Conservation (phyloP, 2,888 invertebrate species). For the Stegophylla sp. region DNA sequence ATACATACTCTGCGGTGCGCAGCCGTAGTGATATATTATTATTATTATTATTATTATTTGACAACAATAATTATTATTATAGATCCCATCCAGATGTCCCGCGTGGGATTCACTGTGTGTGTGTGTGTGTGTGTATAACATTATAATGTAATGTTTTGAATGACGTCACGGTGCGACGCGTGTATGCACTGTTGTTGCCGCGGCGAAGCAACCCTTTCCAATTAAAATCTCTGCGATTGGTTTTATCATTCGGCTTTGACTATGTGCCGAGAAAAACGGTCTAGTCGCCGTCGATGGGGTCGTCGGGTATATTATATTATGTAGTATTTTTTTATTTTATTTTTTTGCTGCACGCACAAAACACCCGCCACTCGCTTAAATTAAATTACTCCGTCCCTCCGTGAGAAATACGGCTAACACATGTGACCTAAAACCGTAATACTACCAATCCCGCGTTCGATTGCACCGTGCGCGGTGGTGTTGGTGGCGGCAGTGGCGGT, state of each 20-base stretch:
- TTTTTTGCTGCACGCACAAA: neutral
- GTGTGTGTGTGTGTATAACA: no score
- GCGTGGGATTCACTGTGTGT: neutral
- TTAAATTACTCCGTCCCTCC: conserved; percentile 42
- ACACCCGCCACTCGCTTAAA: conserved; percentile 34
- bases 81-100: conserved; percentile 56
- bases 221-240: conserved; percentile 58
- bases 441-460: conserved; percentile 35
- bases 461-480: no score
- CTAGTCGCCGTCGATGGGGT: neutral
- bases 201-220: conserved; percentile 50
- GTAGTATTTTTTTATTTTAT: neutral
- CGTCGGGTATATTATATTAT: neutral
- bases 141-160: neutral
- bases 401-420: conserved; percentile 42
- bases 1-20: neutral
- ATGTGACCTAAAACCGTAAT: conserved; percentile 53
- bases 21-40: neutral
- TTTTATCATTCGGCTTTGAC: conserved; percentile 56
- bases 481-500: neutral
- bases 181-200: neutral
- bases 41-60: no score
- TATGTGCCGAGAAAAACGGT: neutral
- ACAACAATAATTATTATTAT: conserved; percentile 57
- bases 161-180: conserved; percentile 42